phyloP scores from a whole-genome alignment of 2,888 invertebrate genomes.

The Frankliniella intonsa region DNA sequence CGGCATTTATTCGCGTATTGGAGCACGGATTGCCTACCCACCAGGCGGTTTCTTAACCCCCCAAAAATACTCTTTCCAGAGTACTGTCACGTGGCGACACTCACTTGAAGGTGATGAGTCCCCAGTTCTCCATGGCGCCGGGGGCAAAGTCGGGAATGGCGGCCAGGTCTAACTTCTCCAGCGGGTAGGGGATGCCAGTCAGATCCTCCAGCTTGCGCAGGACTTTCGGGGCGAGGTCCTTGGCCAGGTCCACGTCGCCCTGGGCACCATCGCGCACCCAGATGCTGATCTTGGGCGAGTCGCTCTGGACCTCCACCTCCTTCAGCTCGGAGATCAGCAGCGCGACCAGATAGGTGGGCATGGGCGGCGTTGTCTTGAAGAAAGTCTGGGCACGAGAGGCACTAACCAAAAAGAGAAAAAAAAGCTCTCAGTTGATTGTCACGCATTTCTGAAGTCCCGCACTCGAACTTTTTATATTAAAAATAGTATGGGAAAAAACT shows the following conservation, averaged over 20 bases:
- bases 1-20: too few relatives aligned
- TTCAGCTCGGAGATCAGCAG: constrained; percentile 43
- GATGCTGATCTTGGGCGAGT: neutral
- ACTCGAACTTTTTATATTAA: neutral
- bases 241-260: neutral
- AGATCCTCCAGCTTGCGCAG: neutral
- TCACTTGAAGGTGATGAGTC: constrained; percentile 1
- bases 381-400: constrained; percentile 9
- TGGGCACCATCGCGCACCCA: neutral
- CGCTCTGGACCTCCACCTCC: constrained; percentile 37
- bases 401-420: too few relatives aligned
- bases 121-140: constrained; percentile 23
- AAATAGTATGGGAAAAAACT: neutral
- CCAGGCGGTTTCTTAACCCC: too few relatives aligned
- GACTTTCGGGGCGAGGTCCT: neutral
- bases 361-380: constrained; percentile 41
- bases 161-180: neutral
- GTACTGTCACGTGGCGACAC: neutral
- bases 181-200: constrained; percentile 3
- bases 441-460: too few relatives aligned
- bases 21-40: too few relatives aligned
- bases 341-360: constrained; percentile 38
- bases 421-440: too few relatives aligned
- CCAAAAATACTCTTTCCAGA: too few relatives aligned
- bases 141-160: constrained; percentile 7